phyloP scores from a whole-genome alignment of 2,797 vertebrate genomes.

The Calcarius lapponicus region DNA sequence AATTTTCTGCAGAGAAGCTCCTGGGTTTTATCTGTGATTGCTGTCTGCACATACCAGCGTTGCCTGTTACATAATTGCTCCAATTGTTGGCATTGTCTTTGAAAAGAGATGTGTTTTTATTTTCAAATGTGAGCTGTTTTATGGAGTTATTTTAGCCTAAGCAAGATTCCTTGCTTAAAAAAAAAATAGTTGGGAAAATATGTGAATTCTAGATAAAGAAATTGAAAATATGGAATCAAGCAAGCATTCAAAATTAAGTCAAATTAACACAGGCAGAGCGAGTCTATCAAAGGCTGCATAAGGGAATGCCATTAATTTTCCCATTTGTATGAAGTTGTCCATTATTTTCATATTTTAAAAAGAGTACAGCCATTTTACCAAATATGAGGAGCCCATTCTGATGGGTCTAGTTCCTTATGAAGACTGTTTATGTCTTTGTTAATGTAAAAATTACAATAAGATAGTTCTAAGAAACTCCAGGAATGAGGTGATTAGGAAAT shows the following conservation, averaged over 20 bases:
- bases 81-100: neutral
- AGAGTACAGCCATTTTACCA: neutral
- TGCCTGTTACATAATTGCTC: neutral
- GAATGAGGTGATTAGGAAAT: neutral
- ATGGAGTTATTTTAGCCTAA: neutral
- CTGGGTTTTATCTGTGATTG: neutral
- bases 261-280: neutral
- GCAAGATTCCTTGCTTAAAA: neutral
- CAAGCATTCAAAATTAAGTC: neutral
- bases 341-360: neutral
- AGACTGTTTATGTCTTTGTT: neutral
- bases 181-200: neutral
- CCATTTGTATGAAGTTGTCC: neutral
- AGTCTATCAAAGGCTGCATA: neutral
- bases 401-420: neutral
- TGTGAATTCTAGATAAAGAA: neutral
- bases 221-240: neutral
- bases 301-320: slow-evolving; percentile 11
- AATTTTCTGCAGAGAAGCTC: neutral
- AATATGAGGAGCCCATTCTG: neutral
- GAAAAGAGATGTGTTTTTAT: neutral
- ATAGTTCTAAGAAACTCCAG: neutral
- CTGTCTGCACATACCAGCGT: neutral
- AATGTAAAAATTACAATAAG: neutral
- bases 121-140: slow-evolving; percentile 9